These are phyloP conservation scores for Diaphora mendica DNA, from an alignment of 2,888 invertebrate species.

Conservation along the genomic window DNA sequence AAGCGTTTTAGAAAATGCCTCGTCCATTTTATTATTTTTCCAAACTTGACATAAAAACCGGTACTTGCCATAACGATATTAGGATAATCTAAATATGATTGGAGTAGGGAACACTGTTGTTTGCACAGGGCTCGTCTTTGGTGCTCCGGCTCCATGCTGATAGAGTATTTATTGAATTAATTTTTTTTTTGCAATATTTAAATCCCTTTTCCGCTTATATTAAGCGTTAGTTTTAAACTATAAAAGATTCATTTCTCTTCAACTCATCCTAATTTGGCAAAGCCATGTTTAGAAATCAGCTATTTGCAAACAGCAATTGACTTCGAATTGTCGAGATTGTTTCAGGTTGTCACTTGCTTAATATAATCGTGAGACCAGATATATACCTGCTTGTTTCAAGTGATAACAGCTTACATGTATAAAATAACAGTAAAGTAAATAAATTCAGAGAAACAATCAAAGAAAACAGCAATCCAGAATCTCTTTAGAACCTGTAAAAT, in stretches of 20 bases:
- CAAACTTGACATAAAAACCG: slow-evolving; percentile 15
- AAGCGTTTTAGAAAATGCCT: slow-evolving; percentile 27
- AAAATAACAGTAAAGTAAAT: too few species aligned
- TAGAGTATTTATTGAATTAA: slow-evolving; percentile 7
- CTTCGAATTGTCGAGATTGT: not conserved
- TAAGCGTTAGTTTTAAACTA: not conserved
- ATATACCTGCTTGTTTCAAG: too few species aligned
- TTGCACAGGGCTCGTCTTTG: slow-evolving; percentile 34
- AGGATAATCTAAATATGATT: slow-evolving; percentile 77
- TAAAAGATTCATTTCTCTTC: not conserved
- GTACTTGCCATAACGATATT: slow-evolving; percentile 65
- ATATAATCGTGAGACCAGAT: too few species aligned
- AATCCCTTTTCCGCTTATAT: not conserved
- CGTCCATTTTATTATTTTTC: slow-evolving; percentile 43
- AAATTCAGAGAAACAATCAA: too few species aligned
- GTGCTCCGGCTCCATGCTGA: not conserved
- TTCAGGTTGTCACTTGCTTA: not conserved
- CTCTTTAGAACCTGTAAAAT: not conserved
- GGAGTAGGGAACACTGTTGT: slow-evolving; percentile 55
- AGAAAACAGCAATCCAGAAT: not conserved
- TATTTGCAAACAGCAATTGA: too few species aligned
- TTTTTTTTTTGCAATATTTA: slow-evolving; percentile 6
- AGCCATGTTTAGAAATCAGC: not conserved
- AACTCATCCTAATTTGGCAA: not conserved
- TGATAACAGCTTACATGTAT: too few species aligned